These are phyloP conservation scores for Norana najaformis DNA, from an alignment of 2,888 invertebrate species.

Conservation along the genomic window DNA sequence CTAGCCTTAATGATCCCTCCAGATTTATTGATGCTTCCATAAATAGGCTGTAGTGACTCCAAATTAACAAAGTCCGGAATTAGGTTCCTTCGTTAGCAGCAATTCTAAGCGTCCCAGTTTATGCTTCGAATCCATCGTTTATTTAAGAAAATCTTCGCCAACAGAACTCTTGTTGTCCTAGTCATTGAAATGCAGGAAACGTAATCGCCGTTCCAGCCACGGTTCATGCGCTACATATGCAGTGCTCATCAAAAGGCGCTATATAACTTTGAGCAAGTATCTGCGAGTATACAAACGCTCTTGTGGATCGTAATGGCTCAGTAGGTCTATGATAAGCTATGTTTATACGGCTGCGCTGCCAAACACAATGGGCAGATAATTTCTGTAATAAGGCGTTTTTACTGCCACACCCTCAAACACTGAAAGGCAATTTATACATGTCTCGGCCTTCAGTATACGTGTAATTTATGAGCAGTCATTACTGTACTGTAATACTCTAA, in stretches of 20 bases:
- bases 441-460: neutral
- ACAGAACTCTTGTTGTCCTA: neutral
- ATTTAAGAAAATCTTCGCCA: no score
- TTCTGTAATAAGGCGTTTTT: neutral
- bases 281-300: constrained; percentile 59
- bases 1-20: no score
- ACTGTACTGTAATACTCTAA: neutral
- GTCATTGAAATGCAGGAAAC: neutral
- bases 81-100: neutral
- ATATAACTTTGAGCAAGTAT: neutral
- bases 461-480: no score
- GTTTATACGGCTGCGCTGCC: neutral
- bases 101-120: neutral
- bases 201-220: neutral
- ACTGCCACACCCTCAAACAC: neutral
- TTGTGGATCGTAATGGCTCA: neutral
- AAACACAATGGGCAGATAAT: neutral
- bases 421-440: neutral
- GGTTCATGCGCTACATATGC: neutral
- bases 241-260: neutral
- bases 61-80: neutral
- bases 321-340: neutral
- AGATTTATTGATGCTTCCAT: no score
- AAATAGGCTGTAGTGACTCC: neutral
- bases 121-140: neutral